These are phyloP conservation scores for Eupithecia pulchellata DNA, from an alignment of 2,888 invertebrate species.

Conservation along the genomic window DNA sequence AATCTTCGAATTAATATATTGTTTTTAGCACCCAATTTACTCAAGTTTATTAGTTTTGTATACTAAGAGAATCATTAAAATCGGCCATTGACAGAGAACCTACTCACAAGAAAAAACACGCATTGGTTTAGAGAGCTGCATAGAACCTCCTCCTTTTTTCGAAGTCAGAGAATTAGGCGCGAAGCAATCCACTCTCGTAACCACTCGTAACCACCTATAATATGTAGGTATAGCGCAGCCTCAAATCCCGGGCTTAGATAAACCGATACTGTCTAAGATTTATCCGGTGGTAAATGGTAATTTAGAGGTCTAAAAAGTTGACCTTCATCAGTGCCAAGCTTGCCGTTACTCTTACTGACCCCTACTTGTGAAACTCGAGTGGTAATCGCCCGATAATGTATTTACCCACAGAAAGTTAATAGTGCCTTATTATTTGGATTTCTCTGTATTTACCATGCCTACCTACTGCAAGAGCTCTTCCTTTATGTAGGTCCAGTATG, in stretches of 20 bases:
- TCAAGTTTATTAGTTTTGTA: too few relatives aligned
- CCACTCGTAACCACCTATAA: neutral
- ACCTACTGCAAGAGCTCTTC: neutral
- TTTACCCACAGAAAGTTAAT: neutral
- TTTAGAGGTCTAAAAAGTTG: constrained; percentile 45
- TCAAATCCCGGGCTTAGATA: constrained; percentile 27
- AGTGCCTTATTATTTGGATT: too few relatives aligned
- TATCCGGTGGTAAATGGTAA: constrained; percentile 41
- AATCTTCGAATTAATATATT: too few relatives aligned
- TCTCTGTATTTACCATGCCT: too few relatives aligned
- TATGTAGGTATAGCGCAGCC: neutral
- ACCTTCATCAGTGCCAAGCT: constrained; percentile 40
- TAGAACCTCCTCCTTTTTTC: too few relatives aligned
- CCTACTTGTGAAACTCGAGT: constrained; percentile 20
- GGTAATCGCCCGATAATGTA: neutral
- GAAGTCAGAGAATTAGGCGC: too few relatives aligned
- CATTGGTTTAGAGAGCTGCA: too few relatives aligned
- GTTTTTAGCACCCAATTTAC: too few relatives aligned
- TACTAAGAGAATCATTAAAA: too few relatives aligned
- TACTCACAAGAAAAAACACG: too few relatives aligned
- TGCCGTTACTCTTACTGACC: constrained; percentile 28
- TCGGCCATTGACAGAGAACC: too few relatives aligned
- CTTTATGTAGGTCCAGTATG: neutral
- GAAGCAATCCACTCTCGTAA: neutral
- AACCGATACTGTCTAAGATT: constrained; percentile 28